Conservation (phyloP, 2,797 vertebrate species). For the Pangasius macronema region DNA sequence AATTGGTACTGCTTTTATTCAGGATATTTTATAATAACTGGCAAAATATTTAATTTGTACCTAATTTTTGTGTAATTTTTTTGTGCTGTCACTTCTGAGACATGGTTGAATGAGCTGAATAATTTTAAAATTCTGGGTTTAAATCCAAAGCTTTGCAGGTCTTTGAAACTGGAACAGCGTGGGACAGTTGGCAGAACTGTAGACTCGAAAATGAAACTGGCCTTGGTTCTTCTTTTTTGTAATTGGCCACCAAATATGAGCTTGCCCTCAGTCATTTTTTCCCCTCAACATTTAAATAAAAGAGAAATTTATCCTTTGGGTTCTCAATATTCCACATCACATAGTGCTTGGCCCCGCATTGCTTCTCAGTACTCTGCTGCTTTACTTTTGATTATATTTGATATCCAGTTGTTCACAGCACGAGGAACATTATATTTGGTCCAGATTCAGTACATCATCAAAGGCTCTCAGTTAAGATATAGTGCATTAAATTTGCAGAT, state of each 20-base stretch:
- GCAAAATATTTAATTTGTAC: not conserved
- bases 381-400: not conserved
- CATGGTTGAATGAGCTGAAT: not conserved
- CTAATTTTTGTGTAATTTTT: not conserved
- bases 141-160: not conserved
- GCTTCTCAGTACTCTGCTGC: not conserved
- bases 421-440: not conserved
- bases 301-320: not conserved
- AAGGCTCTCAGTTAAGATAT: not conserved
- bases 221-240: not conserved
- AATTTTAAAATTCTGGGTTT: not conserved
- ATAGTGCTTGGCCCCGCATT: not conserved
- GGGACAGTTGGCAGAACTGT: not conserved
- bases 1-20: not conserved
- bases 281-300: not conserved
- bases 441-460: not conserved
- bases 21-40: not conserved
- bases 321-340: not conserved
- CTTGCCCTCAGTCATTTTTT: not conserved
- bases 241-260: not conserved
- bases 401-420: not conserved
- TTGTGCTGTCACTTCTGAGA: not conserved
- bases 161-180: not conserved
- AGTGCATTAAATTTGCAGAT: conserved; percentile 21
- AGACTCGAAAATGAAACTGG: not conserved